Percentiles rank a stretch among this genome's conserved stretches.
Evolutionary conservation across 2,888 invertebrate species (phyloP).

Genomic region (Callimorpha dominula): DNA sequence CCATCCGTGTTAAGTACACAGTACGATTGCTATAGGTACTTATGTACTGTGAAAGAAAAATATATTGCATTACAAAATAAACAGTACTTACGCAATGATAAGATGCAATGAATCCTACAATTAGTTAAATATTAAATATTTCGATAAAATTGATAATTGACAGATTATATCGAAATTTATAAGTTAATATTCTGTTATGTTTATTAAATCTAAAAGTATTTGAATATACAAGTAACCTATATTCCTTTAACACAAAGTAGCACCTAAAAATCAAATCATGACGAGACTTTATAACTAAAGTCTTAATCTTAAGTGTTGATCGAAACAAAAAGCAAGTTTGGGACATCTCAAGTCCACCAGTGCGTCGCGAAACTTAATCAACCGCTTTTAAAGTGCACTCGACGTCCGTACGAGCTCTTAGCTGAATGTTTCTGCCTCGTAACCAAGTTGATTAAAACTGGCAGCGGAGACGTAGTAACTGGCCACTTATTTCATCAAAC

Average conservation of each 20-base stretch:
- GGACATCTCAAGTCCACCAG: slow-evolving; percentile 32
- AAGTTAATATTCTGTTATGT: no score
- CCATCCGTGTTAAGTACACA: no score
- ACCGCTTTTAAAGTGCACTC: slow-evolving; percentile 68
- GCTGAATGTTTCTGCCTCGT: slow-evolving; percentile 59
- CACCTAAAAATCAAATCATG: background rate
- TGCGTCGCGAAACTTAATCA: slow-evolving; percentile 67
- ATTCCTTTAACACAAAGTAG: background rate
- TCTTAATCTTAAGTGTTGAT: slow-evolving; percentile 36
- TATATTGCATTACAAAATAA: background rate
- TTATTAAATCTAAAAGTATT: background rate
- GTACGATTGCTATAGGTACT: background rate
- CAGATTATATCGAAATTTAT: no score
- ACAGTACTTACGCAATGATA: background rate
- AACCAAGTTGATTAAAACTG: slow-evolving; percentile 76
- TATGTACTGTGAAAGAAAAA: background rate
- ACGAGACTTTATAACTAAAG: background rate
- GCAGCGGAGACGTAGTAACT: slow-evolving; percentile 61
- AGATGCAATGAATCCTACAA: background rate
- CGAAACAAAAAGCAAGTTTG: slow-evolving; percentile 45
- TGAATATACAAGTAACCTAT: no score
- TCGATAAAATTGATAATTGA: no score
- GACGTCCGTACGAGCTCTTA: slow-evolving; percentile 63
- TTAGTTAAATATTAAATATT: no score
- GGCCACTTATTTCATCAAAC: slow-evolving; percentile 73